Evolutionary conservation across 2,797 vertebrate species (phyloP).

Genomic region (Channallabes apus): DNA sequence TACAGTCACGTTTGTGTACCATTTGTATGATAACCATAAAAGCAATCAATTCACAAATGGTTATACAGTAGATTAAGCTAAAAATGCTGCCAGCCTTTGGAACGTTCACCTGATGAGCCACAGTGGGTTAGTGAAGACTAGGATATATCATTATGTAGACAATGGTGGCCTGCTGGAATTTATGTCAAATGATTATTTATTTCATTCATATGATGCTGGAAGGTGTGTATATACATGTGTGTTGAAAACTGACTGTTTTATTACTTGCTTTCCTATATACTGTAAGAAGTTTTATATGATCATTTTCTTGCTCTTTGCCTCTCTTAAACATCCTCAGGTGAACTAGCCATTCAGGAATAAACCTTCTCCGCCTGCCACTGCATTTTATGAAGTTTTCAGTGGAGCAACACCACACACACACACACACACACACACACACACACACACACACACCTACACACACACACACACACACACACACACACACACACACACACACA

Average conservation of each 20-base stretch:
- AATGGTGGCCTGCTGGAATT: slow-evolving; percentile 36
- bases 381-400: slow-evolving; percentile 50
- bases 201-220: not conserved
- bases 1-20: not conserved
- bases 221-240: not conserved
- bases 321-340: slow-evolving; percentile 46
- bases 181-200: slow-evolving; percentile 36
- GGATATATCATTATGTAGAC: slow-evolving; percentile 44
- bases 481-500: slow-evolving; percentile 28
- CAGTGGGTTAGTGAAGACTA: slow-evolving; percentile 51
- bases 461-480: too few species aligned
- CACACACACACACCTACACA: slow-evolving; percentile 13
- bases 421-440: not conserved
- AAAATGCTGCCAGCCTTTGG: slow-evolving; percentile 49
- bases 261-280: slow-evolving; percentile 20
- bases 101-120: slow-evolving; percentile 50
- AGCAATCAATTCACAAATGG: slow-evolving; percentile 36
- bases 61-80: slow-evolving; percentile 50
- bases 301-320: slow-evolving; percentile 26
- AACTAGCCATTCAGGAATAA: slow-evolving; percentile 47
- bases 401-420: slow-evolving; percentile 32
- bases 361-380: slow-evolving; percentile 29
- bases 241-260: not conserved
- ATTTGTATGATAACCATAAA: slow-evolving; percentile 32
- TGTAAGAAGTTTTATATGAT: slow-evolving; percentile 4